Evolutionary conservation across 2,113 vertebrate genomes (phyloP).

Genomic region (Laticauda colubrina): DNA sequence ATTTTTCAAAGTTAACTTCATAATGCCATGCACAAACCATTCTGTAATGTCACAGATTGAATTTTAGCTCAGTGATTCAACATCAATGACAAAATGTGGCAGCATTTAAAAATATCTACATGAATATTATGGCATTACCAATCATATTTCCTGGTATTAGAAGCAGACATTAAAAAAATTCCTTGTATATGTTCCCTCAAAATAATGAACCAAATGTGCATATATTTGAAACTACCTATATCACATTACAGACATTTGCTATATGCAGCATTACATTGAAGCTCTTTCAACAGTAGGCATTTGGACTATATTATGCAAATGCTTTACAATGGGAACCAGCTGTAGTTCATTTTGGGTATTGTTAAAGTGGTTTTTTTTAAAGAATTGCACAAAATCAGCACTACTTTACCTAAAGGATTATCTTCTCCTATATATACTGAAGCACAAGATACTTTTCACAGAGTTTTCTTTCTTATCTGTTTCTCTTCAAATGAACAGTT

Average conservation of each 20-base stretch:
- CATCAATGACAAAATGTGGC: not conserved
- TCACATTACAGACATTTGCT: not conserved
- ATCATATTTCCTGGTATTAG: not conserved
- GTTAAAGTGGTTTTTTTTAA: not conserved
- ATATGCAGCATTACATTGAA: not conserved
- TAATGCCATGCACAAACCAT: constrained; percentile 28
- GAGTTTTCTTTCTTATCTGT: not conserved
- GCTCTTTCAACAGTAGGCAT: not conserved
- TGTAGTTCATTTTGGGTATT: not conserved
- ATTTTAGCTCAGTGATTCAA: not conserved
- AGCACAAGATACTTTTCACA: not conserved
- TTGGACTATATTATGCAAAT: not conserved
- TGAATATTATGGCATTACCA: not conserved
- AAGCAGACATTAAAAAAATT: not conserved
- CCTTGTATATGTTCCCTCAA: not conserved
- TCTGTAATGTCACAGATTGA: constrained; percentile 26
- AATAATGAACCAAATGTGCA: not conserved
- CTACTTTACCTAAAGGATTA: not conserved
- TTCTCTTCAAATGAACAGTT: not conserved
- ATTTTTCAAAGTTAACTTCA: constrained; percentile 30
- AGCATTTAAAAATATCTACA: not conserved
- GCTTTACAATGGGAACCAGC: not conserved
- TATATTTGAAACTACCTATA: not conserved
- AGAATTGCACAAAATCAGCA: not conserved
- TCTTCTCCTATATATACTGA: not conserved